These are phyloP conservation scores for Callorhinus ursinus DNA, from an alignment of 2,113 vertebrate genomes.

Conservation along the genomic window DNA sequence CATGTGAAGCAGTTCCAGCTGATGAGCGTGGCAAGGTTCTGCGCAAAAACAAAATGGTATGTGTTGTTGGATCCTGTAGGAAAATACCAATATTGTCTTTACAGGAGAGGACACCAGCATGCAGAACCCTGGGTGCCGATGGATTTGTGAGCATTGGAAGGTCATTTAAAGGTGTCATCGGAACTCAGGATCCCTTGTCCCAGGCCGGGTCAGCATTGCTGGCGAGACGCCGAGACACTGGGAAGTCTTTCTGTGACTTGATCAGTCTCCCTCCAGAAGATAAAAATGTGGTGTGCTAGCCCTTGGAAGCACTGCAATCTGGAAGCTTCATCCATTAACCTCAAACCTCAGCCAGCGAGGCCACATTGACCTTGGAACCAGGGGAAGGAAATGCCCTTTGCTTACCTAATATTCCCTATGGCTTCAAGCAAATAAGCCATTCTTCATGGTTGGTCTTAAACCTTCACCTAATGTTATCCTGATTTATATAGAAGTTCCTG, in stretches of 20 bases:
- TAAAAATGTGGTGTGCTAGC: rapidly evolving
- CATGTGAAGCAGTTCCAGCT: rapidly evolving
- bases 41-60: neutral
- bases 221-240: rapidly evolving
- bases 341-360: neutral
- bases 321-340: neutral
- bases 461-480: neutral
- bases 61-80: rapidly evolving
- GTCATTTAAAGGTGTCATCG: too few relatives aligned
- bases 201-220: rapidly evolving
- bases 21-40: rapidly evolving
- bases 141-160: neutral
- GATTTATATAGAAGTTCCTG: neutral
- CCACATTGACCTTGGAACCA: neutral
- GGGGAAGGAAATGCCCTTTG: neutral
- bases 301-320: rapidly evolving
- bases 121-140: neutral
- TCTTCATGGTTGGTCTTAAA: neutral
- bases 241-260: too few relatives aligned
- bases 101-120: rapidly evolving
- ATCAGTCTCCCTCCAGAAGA: neutral
- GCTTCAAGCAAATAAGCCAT: neutral
- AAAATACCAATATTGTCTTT: rapidly evolving
- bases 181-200: neutral
- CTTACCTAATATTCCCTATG: neutral